Evolutionary conservation across 2,888 invertebrate genomes (phyloP), one percentile per base, ranked within the genome.

Genomic region (Asteroscopus sphinx): DNA sequence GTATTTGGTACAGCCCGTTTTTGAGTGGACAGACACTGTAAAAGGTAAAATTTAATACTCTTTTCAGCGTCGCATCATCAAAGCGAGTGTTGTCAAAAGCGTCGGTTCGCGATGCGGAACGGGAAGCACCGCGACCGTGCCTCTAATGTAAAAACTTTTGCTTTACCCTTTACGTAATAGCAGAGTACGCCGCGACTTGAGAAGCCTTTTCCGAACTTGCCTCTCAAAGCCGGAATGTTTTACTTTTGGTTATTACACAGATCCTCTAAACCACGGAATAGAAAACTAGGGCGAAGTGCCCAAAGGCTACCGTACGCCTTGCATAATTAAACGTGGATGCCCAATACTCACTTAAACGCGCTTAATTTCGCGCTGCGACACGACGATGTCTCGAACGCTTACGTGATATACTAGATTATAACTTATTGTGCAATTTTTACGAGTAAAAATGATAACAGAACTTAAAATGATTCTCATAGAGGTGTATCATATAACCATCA

Each of bases 111-210:
- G 85, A 82, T 83, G 87, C 88, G 89, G 85, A 89, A 88, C 89
- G 86, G 80, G 83, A 87, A 88, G 87, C 87, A 80, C 83, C 81
- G 83, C 82, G 85, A 70, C 85, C 84, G 84, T 84, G 88, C 83
- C 81, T 87, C 87, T 89, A 90, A 93, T 90, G 90, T 88, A 91
- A 92, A 94, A 94, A 93, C 88, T 93, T 93, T 90, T 87, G 85
- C 92, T 87, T 85, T 78, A 90, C 90, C 90, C 91, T 89, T 92
- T 90, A 84, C 84, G 88, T 90, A 87, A 89, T 87, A 85, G 83
- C 81, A 80, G 82, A 82, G 85, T 76, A 80, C 79, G 79, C 78
- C 79, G 78, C 81, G 85, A 87, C 89, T 90, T 87, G 83, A 87
- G 90, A 86, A 91, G 87, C 90, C 89, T 91, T 91, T 90, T 83